Evolutionary conservation across 2,113 vertebrate genomes (phyloP), one percentile per base, ranked within the genome.

Genomic region (Menura novaehollandiae): DNA sequence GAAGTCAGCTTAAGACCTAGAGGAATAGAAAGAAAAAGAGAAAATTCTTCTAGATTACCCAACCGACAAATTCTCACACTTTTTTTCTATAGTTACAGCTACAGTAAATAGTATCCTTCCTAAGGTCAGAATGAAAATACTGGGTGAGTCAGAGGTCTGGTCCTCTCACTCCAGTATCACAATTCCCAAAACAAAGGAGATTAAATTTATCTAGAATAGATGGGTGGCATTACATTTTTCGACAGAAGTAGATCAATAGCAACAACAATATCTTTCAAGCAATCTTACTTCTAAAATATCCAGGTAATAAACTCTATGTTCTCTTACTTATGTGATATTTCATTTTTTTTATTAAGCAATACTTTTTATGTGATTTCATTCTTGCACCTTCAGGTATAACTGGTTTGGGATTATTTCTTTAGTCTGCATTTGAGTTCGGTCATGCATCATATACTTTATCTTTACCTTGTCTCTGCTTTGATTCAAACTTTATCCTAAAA

Each of bases 61-160:
- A 55, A 35, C 1, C 0, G 1, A 58, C 22, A 66, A 91, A 56
- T 58, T 58, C 1, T n/a, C 12, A 46, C 11, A 11, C 1, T 32
- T 24, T 43, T 10, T 52, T n/a, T 43, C 46, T 28, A 4, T 53
- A 56, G 18, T 15, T 76, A 51, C 11, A 63, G 20, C 15, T 43
- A 18, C 3, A 47, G 23, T 68, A 68, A 82, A 24, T 18, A 79
- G 62, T 27, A 62, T 15, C 6, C 13, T 91, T 88, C 9, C 8
- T 44, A 49, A 64, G 13, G 10, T 59, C 47, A 86, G 20, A 88
- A 84, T 17, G 43, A 88, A 85, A 87, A 51, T 56, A 49, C 11
- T 46, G 30, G 6, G 30, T 12, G 12, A 74, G 17, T 37, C 13
- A 37, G 10, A 58, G 2, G 7, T 58, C 43, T 35, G 5, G 9